Percentiles rank a stretch among this genome's conserved stretches.
Evolutionary conservation across 2,888 invertebrate genomes (phyloP).

Genomic region (Diabrotica balteata): DNA sequence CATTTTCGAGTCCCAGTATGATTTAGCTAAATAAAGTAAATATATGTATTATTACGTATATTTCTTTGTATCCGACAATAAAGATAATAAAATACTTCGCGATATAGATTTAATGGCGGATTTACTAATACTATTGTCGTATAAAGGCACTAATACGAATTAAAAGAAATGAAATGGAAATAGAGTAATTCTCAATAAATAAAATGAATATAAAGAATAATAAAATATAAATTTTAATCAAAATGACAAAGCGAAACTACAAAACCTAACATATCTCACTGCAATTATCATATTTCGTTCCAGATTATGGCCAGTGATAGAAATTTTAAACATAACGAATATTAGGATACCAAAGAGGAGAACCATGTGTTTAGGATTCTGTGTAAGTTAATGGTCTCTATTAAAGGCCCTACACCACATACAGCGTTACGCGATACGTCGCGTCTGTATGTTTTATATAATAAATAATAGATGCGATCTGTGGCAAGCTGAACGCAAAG

Average conservation of each 20-base stretch:
- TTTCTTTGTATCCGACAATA: constrained; percentile 17
- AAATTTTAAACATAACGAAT: constrained; percentile 1
- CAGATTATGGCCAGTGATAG: constrained; percentile 2
- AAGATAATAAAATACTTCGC: constrained; percentile 11
- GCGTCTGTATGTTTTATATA: no score
- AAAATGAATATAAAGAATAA: constrained; percentile 23
- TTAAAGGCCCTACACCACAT: no score
- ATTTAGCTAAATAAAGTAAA: no score
- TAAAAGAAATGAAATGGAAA: constrained; percentile 10
- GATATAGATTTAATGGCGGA: constrained; percentile 18
- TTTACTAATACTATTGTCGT: constrained; percentile 18
- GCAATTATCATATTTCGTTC: constrained; percentile 16
- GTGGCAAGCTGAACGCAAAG: no score
- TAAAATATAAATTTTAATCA: constrained; percentile 19
- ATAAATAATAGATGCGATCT: no score
- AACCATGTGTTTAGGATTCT: no score
- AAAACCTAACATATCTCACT: constrained; percentile 28
- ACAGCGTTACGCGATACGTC: no score
- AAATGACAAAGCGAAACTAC: constrained; percentile 9
- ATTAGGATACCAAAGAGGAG: no score
- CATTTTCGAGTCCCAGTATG: no score
- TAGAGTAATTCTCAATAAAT: constrained; percentile 26
- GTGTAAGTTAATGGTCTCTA: no score
- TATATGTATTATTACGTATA: background rate
- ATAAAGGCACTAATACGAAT: constrained; percentile 18